Evolutionary conservation across 2,113 vertebrate genomes (phyloP), one percentile per base, ranked within the genome.

Genomic region (Leucopsar rothschildi): DNA sequence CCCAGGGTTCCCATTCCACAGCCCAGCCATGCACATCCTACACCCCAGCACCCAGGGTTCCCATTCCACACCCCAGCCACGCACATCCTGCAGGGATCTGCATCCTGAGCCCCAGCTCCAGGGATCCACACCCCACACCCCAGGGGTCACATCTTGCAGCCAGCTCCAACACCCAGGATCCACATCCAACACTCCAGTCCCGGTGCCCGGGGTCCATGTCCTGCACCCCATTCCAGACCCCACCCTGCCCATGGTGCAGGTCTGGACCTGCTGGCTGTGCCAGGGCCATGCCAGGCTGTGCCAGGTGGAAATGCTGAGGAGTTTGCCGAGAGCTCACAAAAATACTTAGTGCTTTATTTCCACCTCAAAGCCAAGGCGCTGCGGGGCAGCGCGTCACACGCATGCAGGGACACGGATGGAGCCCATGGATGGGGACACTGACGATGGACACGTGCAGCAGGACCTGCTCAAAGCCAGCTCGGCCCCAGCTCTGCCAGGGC

Each of bases 341-440:
- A 91, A 86, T 91, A 63, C 44, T 49, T 19, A 39, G 78, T 14
- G 63, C 65, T 96, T 96, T 96, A 96, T 96, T 96, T 39, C 70
- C 33, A 63, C 75, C 88, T 55, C 61, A 40, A 71, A 83, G 31
- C 29, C 55, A 49, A 10, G 31, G 86, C 6, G 42, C 69, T 0
- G 52, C 18, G 0, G 76, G 63, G 20, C 70, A 72, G 69, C 69
- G 12, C 2, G 1, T 37, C 85, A 59, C 72, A 82, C 27, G 0
- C 88, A 86, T 50, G 81, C 91, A 80, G 68, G 66, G 56, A 53
- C 31, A 10, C 1, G 70, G 89, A 63, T 63, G 75, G 65, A 79
- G 73, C 56, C 83, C 56, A 0, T 0, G 73, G 69, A 14, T 45
- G 86, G 86, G 77, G 79, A 82, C 87, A 82, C 55, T 6, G n/a